Evolutionary conservation across 2,113 vertebrate species (phyloP).

Genomic region (Alectura lathami): DNA sequence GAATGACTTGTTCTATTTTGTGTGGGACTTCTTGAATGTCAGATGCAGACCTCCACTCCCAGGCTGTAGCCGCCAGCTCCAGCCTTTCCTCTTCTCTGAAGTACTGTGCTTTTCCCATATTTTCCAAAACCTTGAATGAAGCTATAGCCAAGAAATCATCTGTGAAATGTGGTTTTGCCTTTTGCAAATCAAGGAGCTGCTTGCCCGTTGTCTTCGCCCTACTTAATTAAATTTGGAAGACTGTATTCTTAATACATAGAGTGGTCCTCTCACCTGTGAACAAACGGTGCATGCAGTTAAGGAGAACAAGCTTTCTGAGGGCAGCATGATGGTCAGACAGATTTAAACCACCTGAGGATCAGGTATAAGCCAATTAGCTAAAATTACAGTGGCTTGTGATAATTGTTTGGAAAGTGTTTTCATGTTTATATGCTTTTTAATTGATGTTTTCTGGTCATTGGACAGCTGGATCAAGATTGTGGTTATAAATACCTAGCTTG

Average conservation of each 20-base stretch:
- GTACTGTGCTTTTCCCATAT: neutral
- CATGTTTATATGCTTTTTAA: neutral
- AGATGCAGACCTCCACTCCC: neutral
- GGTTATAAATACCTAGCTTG: neutral
- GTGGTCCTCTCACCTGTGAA: neutral
- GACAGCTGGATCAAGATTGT: neutral
- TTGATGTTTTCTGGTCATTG: neutral
- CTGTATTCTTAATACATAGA: neutral
- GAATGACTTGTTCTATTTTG: constrained; percentile 14
- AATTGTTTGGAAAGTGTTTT: neutral
- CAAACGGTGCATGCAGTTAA: neutral
- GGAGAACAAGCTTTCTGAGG: neutral
- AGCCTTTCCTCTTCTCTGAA: neutral
- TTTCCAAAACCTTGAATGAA: neutral
- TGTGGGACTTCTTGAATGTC: neutral
- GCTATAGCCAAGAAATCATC: neutral
- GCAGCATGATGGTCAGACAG: neutral
- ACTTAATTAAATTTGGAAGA: neutral
- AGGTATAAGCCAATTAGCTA: neutral
- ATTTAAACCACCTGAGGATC: neutral
- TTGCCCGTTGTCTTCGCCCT: neutral
- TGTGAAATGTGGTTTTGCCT: neutral
- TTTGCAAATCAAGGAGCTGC: neutral
- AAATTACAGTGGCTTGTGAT: neutral
- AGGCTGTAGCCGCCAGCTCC: neutral